Base-by-base conservation (phyloP, 2,888 invertebrate species). In the Papilio protenor region DNA sequence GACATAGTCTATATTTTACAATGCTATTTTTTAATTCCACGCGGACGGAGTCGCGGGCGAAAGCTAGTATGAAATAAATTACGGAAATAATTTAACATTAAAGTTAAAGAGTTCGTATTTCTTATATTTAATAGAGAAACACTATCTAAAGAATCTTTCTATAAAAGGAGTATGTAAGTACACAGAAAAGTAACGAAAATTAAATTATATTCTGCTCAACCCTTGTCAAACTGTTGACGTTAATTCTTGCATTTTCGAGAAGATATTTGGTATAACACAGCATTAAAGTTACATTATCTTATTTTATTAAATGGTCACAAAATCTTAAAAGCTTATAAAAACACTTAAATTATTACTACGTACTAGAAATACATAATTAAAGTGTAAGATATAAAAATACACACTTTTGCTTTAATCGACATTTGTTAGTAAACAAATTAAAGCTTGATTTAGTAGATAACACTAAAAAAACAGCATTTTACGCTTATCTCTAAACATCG, bases 401-500 rank as follows among this genome's bases (percentile, higher is more conserved):
- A 49, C 49, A 49, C 49, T 12, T 16, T 6, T 49, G 49, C 16
- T 8, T 57, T n/a, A 21, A 57, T 8, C 57, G n/a, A 59, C n/a
- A 21, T 21, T 6, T 27, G 27, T 59, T 23, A 27, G 14, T 3
- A 59, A 59, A 59, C 23, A 14, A 11, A 59, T 59, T 3, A 40
- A 18, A 8, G 64, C 33, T 27, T 64, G 10, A 40, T n/a, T 40
- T 40, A 64, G 6, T n/a, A 11, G n/a, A 69, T 66, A n/a, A n/a
- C 16, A 61, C 8, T 64, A 16, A 64, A 61, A 61, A 40, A 72
- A 45, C 14, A 1, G 10, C 8, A 47, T 3, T 49, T 33, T 14
- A 57, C 11, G 12, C 52, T 75, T 80, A 80, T 82, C 82, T 18
- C 23, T 72, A 80, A 81, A 83, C 79, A 84, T 84, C 83, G 81